Percentiles rank a stretch among this genome's conserved stretches.
Evolutionary conservation across 2,113 vertebrate genomes (phyloP).

Genomic region (Carlito syrichta): DNA sequence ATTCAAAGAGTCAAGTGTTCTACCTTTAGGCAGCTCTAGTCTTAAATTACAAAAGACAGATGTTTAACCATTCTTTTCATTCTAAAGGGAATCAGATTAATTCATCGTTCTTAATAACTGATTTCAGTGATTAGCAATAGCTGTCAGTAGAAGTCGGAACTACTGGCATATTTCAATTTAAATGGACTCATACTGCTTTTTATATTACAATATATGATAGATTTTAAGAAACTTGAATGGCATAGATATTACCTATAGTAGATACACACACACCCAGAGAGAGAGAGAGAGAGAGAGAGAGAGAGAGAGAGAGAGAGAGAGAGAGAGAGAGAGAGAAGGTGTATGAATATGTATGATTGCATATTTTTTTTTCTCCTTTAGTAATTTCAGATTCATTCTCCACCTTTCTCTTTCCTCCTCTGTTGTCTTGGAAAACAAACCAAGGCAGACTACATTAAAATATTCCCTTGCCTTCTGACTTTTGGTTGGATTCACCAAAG

Average conservation of each 20-base stretch:
- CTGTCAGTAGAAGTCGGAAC: background rate
- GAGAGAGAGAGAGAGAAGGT: too few relatives aligned
- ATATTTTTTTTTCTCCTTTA: background rate
- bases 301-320: too few relatives aligned
- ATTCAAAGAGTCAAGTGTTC: background rate
- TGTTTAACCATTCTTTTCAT: conserved; percentile 29
- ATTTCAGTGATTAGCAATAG: background rate
- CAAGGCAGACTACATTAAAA: background rate
- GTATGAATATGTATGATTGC: background rate
- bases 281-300: too few relatives aligned
- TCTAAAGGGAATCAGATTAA: conserved; percentile 16
- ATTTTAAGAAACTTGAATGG: background rate
- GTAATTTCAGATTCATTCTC: background rate
- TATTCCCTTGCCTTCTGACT: background rate
- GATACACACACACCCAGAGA: too few relatives aligned
- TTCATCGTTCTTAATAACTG: background rate
- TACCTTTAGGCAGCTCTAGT: background rate
- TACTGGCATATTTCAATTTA: background rate
- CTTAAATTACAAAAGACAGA: background rate
- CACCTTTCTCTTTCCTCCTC: background rate
- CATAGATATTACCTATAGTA: background rate
- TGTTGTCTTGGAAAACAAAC: background rate
- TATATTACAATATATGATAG: background rate
- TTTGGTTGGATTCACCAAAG: background rate
- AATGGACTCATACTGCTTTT: background rate